phyloP scores from a whole-genome alignment of 2,888 invertebrate genomes.

The Orchestes rusci region DNA sequence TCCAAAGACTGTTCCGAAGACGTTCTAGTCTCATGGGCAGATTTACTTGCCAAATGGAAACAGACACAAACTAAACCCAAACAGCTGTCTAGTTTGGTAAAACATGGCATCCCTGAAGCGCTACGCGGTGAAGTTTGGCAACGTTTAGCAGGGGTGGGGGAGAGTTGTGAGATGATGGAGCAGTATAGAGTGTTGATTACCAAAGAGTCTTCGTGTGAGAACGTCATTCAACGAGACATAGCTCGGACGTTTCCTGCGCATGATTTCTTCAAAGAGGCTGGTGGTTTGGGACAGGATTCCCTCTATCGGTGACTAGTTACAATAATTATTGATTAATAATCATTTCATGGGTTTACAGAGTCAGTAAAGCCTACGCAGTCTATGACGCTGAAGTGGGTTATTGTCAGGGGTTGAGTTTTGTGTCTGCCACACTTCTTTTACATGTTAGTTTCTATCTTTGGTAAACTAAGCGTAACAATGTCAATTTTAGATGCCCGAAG shows the following conservation, averaged over 20 bases:
- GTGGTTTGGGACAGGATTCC: slow-evolving; percentile 93
- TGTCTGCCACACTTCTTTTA: slow-evolving; percentile 90
- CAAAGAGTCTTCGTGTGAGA: slow-evolving; percentile 93
- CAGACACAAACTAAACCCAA: slow-evolving; percentile 69
- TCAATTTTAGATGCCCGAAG: slow-evolving; percentile 88
- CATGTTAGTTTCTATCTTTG: slow-evolving; percentile 61
- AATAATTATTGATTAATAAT: background rate
- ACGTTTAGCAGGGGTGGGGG: slow-evolving; percentile 80
- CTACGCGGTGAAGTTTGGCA: slow-evolving; percentile 98
- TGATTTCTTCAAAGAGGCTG: slow-evolving; percentile 93
- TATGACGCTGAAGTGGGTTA: slow-evolving; percentile 97
- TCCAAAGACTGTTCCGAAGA: slow-evolving; percentile 94
- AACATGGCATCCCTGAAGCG: slow-evolving; percentile 90
- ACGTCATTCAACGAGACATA: slow-evolving; percentile 92
- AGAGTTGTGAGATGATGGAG: slow-evolving; percentile 80
- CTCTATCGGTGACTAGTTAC: slow-evolving; percentile 50
- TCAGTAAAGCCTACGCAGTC: slow-evolving; percentile 95
- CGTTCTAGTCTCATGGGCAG: slow-evolving; percentile 88
- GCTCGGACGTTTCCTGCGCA: slow-evolving; percentile 98
- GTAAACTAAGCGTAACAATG: background rate
- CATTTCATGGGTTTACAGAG: slow-evolving; percentile 49
- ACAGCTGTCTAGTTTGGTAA: slow-evolving; percentile 70
- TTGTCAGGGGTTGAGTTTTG: slow-evolving; percentile 97
- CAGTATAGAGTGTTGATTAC: slow-evolving; percentile 87
- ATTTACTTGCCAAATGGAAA: slow-evolving; percentile 69